Evolutionary conservation across 2,797 vertebrate species (phyloP).

Genomic region (Peromyscus nudipes): DNA sequence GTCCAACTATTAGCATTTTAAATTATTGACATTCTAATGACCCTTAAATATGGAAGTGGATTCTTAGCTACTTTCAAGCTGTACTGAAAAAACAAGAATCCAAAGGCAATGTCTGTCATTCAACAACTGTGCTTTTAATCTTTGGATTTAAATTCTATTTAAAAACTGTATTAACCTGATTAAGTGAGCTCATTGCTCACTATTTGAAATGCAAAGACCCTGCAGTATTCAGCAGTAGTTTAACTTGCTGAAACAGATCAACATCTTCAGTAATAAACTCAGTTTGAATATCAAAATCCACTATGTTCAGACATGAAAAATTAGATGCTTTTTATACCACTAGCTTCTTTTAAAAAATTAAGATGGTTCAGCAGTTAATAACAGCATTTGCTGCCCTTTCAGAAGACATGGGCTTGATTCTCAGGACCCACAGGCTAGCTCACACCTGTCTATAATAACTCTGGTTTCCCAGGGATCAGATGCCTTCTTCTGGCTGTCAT

Average conservation of each 20-base stretch:
- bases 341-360: neutral
- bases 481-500: neutral
- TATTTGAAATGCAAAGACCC: neutral
- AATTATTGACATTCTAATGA: slow-evolving; percentile 24
- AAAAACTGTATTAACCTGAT: neutral
- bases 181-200: neutral
- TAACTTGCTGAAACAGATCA: neutral
- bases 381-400: neutral
- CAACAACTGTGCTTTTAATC: slow-evolving; percentile 12
- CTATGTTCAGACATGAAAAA: slow-evolving; percentile 11
- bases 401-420: neutral
- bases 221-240: neutral
- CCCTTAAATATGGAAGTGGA: slow-evolving; percentile 29
- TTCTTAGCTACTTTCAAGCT: neutral
- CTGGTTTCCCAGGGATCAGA: neutral
- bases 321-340: neutral
- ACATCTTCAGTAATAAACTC: slow-evolving; percentile 9
- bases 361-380: neutral
- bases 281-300: slow-evolving; percentile 35
- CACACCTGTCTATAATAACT: neutral
- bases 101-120: neutral
- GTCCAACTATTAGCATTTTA: neutral
- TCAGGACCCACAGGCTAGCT: neutral
- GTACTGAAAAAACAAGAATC: neutral
- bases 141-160: slow-evolving; percentile 50